A percentile compares a stretch with the other conserved stretches of the same genome.
phyloP scores from a whole-genome alignment of 2,888 invertebrate species.

The Adelphocoris suturalis region DNA sequence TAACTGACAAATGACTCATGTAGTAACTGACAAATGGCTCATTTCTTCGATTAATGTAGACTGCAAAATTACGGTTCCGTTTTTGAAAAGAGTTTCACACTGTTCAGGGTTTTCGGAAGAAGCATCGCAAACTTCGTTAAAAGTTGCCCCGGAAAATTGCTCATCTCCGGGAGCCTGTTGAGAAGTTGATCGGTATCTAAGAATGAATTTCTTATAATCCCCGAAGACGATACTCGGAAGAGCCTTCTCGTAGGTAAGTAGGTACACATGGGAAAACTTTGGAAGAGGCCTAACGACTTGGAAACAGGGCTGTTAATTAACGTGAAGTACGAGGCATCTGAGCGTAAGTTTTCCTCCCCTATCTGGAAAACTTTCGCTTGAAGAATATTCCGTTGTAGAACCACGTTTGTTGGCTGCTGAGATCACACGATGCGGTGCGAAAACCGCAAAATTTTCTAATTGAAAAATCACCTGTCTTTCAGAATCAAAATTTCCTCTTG shows the following conservation, averaged over 20 bases:
- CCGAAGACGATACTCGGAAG: background rate
- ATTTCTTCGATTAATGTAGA: too few species aligned
- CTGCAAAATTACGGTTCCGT: too few species aligned
- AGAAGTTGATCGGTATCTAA: background rate
- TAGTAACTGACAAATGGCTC: too few species aligned
- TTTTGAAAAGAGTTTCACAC: too few species aligned
- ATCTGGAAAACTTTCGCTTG: background rate
- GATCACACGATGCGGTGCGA: background rate
- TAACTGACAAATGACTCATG: too few species aligned
- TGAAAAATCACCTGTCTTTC: too few species aligned
- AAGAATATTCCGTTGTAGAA: background rate
- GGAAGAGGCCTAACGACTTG: background rate
- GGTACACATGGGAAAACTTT: background rate
- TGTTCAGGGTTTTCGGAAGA: too few species aligned
- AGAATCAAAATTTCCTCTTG: too few species aligned
- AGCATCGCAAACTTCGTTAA: background rate
- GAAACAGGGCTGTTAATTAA: conserved; percentile 35
- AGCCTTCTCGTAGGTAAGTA: background rate
- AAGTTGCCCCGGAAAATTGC: background rate
- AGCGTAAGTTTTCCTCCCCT: background rate
- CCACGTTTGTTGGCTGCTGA: background rate
- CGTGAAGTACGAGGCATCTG: background rate
- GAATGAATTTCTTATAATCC: conserved; percentile 14
- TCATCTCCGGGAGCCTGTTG: background rate
- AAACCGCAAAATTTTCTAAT: too few species aligned